phyloP scores from a whole-genome alignment of 92 coral and sea anemone species.

The Chrysogorgia sp. region DNA sequence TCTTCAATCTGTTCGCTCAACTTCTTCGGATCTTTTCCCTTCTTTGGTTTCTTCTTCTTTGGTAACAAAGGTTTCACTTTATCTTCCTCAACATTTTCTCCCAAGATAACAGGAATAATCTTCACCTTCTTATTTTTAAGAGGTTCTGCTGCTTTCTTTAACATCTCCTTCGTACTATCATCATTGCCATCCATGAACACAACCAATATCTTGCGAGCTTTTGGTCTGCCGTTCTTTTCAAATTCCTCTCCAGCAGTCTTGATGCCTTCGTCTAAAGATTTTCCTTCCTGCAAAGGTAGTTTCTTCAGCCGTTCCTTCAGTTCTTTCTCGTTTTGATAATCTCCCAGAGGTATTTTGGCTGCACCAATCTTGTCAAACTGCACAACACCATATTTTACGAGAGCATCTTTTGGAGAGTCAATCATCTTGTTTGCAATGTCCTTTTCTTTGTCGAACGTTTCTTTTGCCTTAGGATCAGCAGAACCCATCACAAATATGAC shows the following conservation, averaged over 20 bases:
- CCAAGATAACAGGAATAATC: constrained; percentile 61
- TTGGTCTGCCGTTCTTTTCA: constrained; percentile 51
- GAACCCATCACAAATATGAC: constrained; percentile 78
- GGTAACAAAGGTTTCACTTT: constrained; percentile 63
- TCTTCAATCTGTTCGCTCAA: constrained; percentile 72
- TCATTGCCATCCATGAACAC: constrained; percentile 58
- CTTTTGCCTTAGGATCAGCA: constrained; percentile 55
- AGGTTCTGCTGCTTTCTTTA: constrained; percentile 41
- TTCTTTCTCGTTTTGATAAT: constrained; percentile 60
- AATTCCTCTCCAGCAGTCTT: constrained; percentile 56
- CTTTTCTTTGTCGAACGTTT: constrained; percentile 42
- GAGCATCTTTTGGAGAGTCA: constrained; percentile 54
- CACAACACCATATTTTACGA: constrained; percentile 76
- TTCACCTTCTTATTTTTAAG: constrained; percentile 56
- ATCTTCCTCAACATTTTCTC: constrained; percentile 49
- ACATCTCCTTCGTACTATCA: constrained; percentile 48
- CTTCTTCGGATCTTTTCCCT: constrained; percentile 52
- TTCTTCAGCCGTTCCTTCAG: constrained; percentile 56
- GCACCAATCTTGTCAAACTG: constrained; percentile 68
- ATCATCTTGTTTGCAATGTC: constrained; percentile 43
- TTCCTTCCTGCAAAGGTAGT: constrained; percentile 45
- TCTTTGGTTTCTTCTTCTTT: constrained; percentile 69
- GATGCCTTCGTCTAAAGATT: constrained; percentile 46
- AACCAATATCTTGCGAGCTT: constrained; percentile 60
- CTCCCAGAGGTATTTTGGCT: constrained; percentile 66